Evolutionary conservation across 2,888 invertebrate genomes (phyloP).

Genomic region (Belgica antarctica): DNA sequence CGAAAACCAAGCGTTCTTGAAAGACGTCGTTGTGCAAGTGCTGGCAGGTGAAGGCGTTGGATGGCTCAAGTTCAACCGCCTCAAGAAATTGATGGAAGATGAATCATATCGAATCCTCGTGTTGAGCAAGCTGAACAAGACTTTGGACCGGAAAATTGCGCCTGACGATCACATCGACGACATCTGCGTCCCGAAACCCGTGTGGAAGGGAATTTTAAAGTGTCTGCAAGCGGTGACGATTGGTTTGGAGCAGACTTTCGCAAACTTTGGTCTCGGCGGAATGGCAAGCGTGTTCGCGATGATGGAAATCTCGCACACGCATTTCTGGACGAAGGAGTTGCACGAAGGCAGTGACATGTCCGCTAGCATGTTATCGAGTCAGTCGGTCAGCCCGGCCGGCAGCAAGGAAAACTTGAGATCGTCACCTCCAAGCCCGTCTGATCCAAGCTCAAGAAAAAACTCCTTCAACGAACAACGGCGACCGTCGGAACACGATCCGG

Average conservation of each 20-base stretch:
- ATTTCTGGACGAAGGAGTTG: slow-evolving; percentile 91
- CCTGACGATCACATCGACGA: slow-evolving; percentile 97
- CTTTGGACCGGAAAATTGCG: slow-evolving; percentile 86
- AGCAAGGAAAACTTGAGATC: slow-evolving; percentile 68
- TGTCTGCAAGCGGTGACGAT: slow-evolving; percentile 84
- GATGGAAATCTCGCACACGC: slow-evolving; percentile 97
- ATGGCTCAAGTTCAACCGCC: slow-evolving; percentile 89
- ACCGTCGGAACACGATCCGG: slow-evolving; percentile 66
- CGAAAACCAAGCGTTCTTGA: slow-evolving; percentile 91
- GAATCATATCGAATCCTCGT: slow-evolving; percentile 96
- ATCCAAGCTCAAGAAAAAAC: slow-evolving; percentile 55
- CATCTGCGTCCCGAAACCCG: slow-evolving; percentile 83
- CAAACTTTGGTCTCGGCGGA: slow-evolving; percentile 92
- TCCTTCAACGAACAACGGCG: slow-evolving; percentile 56
- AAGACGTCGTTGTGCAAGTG: slow-evolving; percentile 67
- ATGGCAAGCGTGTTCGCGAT: slow-evolving; percentile 97
- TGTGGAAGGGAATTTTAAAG: slow-evolving; percentile 97
- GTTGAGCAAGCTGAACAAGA: slow-evolving; percentile 90
- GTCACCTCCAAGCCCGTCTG: slow-evolving; percentile 59
- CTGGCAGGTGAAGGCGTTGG: slow-evolving; percentile 64
- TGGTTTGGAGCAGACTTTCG: slow-evolving; percentile 87
- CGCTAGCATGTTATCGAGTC: slow-evolving; percentile 53
- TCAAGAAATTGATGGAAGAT: slow-evolving; percentile 97
- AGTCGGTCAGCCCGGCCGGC: slow-evolving; percentile 66
- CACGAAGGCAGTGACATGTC: slow-evolving; percentile 58